A percentile compares a stretch with the other conserved stretches of the same genome.
phyloP scores from a whole-genome alignment of 2,888 invertebrate genomes.

The Spisula subtruncata region DNA sequence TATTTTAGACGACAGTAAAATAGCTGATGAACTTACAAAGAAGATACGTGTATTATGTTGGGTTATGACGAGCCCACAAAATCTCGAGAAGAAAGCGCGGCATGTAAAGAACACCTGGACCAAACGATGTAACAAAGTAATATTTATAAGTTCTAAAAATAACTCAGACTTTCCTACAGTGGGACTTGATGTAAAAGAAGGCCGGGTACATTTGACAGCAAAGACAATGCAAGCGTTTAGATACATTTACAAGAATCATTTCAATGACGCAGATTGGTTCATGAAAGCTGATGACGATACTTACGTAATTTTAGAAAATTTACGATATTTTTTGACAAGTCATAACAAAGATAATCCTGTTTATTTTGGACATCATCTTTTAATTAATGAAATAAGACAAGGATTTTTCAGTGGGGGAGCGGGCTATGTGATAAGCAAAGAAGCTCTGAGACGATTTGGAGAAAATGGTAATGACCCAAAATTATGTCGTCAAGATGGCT shows the following conservation, averaged over 20 bases:
- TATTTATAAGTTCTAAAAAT: conserved; percentile 88
- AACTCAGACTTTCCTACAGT: conserved; percentile 91
- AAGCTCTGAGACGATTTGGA: conserved; percentile 93
- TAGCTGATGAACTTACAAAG: conserved; percentile 89
- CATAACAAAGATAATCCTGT: conserved; percentile 91
- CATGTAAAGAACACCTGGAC: conserved; percentile 90
- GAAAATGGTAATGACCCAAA: conserved; percentile 85
- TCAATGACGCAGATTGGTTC: conserved; percentile 97
- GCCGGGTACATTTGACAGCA: conserved; percentile 96
- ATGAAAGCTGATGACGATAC: conserved; percentile 99
- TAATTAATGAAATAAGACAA: conserved; percentile 80
- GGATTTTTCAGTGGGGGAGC: conserved; percentile 89
- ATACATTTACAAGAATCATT: conserved; percentile 94
- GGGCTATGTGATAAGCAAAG: conserved; percentile 96
- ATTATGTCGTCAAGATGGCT: conserved; percentile 78
- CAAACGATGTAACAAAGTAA: conserved; percentile 78
- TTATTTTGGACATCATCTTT: conserved; percentile 91
- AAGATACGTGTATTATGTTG: conserved; percentile 96
- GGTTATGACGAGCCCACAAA: conserved; percentile 97
- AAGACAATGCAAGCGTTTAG: conserved; percentile 98
- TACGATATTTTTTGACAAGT: conserved; percentile 90
- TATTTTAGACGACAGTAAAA: conserved; percentile 11
- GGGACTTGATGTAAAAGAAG: conserved; percentile 94
- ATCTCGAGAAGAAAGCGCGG: conserved; percentile 95
- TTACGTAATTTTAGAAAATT: conserved; percentile 98